Conservation (phyloP, 2,113 vertebrate species). For the Callopanchax toddi region DNA sequence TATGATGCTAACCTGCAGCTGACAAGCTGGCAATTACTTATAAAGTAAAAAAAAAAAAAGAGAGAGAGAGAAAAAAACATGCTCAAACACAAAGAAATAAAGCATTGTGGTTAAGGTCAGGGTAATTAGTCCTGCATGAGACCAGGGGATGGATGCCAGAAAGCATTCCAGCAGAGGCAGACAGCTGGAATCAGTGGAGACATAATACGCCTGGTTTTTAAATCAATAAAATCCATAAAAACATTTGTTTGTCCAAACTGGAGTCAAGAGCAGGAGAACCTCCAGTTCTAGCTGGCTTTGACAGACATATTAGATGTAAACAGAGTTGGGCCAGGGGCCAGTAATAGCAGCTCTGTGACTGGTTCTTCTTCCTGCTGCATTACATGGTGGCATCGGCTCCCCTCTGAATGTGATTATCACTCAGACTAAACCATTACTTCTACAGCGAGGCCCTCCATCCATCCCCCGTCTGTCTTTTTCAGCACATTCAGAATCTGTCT, state of each 20-base stretch:
- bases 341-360: slow-evolving; percentile 36
- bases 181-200: slow-evolving; percentile 40
- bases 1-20: slow-evolving; percentile 48
- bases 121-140: slow-evolving; percentile 41
- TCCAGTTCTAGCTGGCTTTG: slow-evolving; percentile 16
- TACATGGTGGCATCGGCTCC: slow-evolving; percentile 9
- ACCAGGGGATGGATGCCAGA: slow-evolving; percentile 27
- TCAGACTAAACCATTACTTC: slow-evolving; percentile 43
- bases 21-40: slow-evolving; percentile 30
- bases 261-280: slow-evolving; percentile 9
- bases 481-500: slow-evolving; percentile 19
- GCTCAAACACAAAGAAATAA: slow-evolving; percentile 12
- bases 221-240: slow-evolving; percentile 50
- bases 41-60: slow-evolving; percentile 3
- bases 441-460: slow-evolving; percentile 17
- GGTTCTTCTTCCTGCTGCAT: slow-evolving; percentile 27
- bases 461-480: slow-evolving; percentile 8
- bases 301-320: slow-evolving; percentile 44
- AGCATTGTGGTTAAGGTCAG: slow-evolving; percentile 32
- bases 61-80: neutral
- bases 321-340: slow-evolving; percentile 36
- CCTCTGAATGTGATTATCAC: slow-evolving; percentile 54
- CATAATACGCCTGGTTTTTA: slow-evolving; percentile 36
- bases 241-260: slow-evolving; percentile 17
- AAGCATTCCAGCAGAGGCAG: slow-evolving; percentile 31